Evolutionary conservation across 2,797 vertebrate genomes (phyloP).

Genomic region (Schizopygopsis malacanthus): DNA sequence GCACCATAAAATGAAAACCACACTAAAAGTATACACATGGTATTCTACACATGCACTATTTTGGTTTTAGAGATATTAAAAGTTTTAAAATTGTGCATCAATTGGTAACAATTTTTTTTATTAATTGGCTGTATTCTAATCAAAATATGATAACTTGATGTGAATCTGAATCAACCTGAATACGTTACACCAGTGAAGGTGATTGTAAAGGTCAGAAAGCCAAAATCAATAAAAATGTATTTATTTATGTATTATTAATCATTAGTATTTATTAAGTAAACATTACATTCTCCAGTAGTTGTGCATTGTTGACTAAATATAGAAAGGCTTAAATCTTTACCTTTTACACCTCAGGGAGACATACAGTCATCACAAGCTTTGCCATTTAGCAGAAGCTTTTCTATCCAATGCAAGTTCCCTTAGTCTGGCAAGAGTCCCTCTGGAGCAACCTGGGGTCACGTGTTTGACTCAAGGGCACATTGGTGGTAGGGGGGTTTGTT

Average conservation of each 20-base stretch:
- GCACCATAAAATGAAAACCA: not conserved
- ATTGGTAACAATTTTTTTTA: not conserved
- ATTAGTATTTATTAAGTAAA: not conserved
- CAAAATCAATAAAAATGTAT: not conserved
- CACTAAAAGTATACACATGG: not conserved
- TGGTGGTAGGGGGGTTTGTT: conserved; percentile 20
- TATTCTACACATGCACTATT: not conserved
- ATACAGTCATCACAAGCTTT: conserved; percentile 23
- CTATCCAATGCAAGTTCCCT: not conserved
- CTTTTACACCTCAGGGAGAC: conserved; percentile 34
- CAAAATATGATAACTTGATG: not conserved
- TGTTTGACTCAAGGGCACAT: conserved; percentile 1
- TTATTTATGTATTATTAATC: not conserved
- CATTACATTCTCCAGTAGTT: not conserved
- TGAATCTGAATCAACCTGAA: not conserved
- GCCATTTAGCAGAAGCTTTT: conserved; percentile 19
- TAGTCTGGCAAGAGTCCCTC: conserved; percentile 19
- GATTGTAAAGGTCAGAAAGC: not conserved
- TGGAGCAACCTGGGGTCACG: conserved; percentile 24
- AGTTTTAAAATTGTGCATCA: not conserved
- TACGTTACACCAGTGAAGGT: not conserved
- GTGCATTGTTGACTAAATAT: not conserved
- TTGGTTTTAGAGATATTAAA: not conserved
- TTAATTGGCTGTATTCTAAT: not conserved
- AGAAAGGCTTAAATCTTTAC: not conserved